These are phyloP conservation scores for Zaprionus camerounensis DNA, from an alignment of 1,140 invertebrate genomes.

Conservation along the genomic window DNA sequence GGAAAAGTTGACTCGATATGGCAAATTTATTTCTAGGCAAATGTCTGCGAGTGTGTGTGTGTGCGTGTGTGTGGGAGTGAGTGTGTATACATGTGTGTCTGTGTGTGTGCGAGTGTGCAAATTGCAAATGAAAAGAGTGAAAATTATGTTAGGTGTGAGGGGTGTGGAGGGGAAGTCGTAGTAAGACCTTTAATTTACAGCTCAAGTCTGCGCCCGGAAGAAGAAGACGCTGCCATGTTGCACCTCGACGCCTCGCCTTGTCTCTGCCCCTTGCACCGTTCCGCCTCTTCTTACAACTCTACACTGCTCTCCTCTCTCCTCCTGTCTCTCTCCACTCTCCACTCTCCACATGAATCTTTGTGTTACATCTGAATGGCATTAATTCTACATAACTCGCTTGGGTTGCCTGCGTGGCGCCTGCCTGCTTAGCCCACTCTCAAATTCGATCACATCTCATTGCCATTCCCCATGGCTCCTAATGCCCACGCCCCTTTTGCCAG, in stretches of 20 bases:
- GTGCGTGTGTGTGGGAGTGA: constrained; percentile 9
- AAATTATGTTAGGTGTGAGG: constrained; percentile 40
- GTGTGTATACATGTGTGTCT: constrained; percentile 6
- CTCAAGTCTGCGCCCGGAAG: neutral
- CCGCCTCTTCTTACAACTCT: neutral
- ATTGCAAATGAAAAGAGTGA: constrained; percentile 56
- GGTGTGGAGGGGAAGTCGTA: neutral
- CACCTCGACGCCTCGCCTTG: neutral
- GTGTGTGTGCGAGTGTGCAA: constrained; percentile 29
- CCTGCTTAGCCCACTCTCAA: constrained; percentile 23
- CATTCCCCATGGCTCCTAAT: neutral
- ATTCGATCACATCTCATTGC: constrained; percentile 24
- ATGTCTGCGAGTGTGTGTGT: constrained; percentile 3
- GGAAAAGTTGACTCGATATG: constrained; percentile 41
- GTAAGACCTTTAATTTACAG: constrained; percentile 1
- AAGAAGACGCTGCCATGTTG: neutral
- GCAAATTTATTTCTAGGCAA: constrained; percentile 55
- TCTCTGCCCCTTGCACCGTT: too few relatives aligned
- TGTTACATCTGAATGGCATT: constrained; percentile 33
- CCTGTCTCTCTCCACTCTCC: neutral
- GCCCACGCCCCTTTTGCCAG: neutral
- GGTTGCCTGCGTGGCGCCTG: constrained; percentile 28
- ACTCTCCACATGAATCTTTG: constrained; percentile 21
- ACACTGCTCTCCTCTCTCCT: neutral
- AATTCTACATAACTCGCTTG: constrained; percentile 17